Conservation (phyloP, 1,140 invertebrate genomes). For the Drosophila ficusphila region DNA sequence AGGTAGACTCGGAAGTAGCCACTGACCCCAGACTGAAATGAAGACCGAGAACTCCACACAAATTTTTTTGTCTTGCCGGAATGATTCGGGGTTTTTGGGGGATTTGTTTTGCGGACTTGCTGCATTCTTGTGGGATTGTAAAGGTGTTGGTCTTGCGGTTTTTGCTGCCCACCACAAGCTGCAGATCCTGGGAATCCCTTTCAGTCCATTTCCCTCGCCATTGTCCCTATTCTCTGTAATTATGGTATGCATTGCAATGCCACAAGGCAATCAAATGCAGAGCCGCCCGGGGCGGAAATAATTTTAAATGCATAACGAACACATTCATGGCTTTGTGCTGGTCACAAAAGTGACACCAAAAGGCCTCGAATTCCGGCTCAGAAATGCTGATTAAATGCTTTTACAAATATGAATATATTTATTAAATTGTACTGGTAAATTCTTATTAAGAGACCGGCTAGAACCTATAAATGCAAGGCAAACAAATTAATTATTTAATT, state of each 20-base stretch:
- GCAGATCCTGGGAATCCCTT: background rate
- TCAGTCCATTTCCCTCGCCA: background rate
- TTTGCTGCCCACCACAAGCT: conserved; percentile 16
- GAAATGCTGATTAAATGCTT: conserved; percentile 13
- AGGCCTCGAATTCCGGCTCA: conserved; percentile 5
- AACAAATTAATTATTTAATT: conserved; percentile 21
- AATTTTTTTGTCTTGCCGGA: conserved; percentile 16
- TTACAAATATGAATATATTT: conserved; percentile 19
- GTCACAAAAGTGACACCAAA: conserved; percentile 12
- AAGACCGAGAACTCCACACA: conserved; percentile 9
- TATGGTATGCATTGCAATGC: conserved; percentile 32
- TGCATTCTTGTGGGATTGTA: conserved; percentile 25
- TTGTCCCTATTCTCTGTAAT: conserved; percentile 2
- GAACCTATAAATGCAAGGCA: background rate
- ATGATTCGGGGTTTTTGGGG: conserved; percentile 14
- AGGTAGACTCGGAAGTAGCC: background rate
- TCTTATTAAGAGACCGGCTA: conserved; percentile 19
- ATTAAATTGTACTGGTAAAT: conserved; percentile 9
- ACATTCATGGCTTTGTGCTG: conserved; percentile 7
- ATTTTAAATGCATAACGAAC: conserved; percentile 31
- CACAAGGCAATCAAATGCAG: conserved; percentile 31
- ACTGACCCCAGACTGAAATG: conserved; percentile 3
- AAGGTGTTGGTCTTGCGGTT: conserved; percentile 43
- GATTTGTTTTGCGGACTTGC: conserved; percentile 31
- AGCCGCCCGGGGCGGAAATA: conserved; percentile 14